Conservation (phyloP, 2,888 invertebrate species). For the Ischnus inquisitorius region DNA sequence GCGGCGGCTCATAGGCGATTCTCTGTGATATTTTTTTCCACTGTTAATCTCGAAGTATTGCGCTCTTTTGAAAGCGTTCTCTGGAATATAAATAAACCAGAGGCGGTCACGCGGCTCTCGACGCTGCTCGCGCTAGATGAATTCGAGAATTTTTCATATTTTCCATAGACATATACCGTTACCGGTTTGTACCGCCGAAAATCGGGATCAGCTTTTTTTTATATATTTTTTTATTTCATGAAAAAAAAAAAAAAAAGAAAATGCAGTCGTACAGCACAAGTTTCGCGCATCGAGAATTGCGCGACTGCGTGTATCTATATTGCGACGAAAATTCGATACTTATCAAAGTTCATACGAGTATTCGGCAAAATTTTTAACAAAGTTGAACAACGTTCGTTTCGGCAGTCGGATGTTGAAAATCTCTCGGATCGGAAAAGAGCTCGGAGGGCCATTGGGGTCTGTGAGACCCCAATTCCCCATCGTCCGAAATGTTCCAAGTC, state of each 20-base stretch:
- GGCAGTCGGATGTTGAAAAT: background rate
- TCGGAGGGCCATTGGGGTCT: no score
- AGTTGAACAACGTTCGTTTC: conserved; percentile 1
- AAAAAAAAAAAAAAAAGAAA: background rate
- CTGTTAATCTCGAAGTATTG: conserved; percentile 83
- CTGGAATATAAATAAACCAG: conserved; percentile 82
- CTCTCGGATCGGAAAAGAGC: conserved; percentile 25
- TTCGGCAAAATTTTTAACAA: background rate
- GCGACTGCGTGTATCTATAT: background rate
- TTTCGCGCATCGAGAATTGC: conserved; percentile 16
- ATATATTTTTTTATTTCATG: background rate
- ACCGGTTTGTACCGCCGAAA: conserved; percentile 19
- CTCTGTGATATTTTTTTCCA: conserved; percentile 74
- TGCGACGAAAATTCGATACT: background rate
- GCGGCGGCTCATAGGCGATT: conserved; percentile 79
- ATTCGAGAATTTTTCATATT: conserved; percentile 63
- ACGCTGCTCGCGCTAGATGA: conserved; percentile 54
- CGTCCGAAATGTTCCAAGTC: no score
- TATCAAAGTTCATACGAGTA: conserved; percentile 8
- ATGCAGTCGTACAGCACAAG: background rate
- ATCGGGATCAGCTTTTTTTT: conserved; percentile 25
- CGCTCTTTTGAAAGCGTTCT: conserved; percentile 82
- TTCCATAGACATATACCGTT: conserved; percentile 13
- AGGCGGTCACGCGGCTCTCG: conserved; percentile 37
- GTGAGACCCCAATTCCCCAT: no score